phyloP scores from a whole-genome alignment of 2,113 vertebrate species.

The Cranoglanis bouderius region DNA sequence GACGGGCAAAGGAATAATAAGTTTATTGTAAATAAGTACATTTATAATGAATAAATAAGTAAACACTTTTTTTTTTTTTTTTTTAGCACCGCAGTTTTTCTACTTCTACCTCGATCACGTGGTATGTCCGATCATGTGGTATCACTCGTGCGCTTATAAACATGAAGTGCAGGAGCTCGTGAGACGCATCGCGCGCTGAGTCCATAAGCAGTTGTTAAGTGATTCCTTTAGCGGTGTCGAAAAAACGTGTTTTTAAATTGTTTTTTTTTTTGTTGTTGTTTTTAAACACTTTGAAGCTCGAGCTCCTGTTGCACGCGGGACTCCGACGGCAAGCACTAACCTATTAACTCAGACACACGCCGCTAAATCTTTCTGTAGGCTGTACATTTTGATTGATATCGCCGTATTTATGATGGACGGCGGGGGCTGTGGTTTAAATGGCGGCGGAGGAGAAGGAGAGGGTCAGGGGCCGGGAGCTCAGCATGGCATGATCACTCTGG shows the following conservation, averaged over 20 bases:
- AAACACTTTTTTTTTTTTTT: too few species aligned
- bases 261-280: not conserved
- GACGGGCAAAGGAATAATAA: too few species aligned
- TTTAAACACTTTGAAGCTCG: not conserved
- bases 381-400: not conserved
- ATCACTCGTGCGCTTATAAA: not conserved
- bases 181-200: not conserved
- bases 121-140: not conserved
- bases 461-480: slow-evolving; percentile 45
- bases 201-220: not conserved
- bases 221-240: not conserved
- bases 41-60: not conserved
- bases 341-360: too few species aligned
- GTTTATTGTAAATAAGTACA: not conserved
- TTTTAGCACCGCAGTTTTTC: too few species aligned
- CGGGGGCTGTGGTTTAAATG: slow-evolving; percentile 76
- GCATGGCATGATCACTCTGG: slow-evolving; percentile 79
- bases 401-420: slow-evolving; percentile 68
- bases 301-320: not conserved
- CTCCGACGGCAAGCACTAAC: not conserved
- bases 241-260: not conserved
- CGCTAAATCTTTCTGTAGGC: not conserved
- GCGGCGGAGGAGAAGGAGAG: slow-evolving; percentile 50
- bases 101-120: not conserved
- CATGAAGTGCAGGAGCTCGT: rapidly evolving